These are phyloP conservation scores for Protodeltote pygarga DNA, from an alignment of 2,888 invertebrate genomes.

Conservation along the genomic window DNA sequence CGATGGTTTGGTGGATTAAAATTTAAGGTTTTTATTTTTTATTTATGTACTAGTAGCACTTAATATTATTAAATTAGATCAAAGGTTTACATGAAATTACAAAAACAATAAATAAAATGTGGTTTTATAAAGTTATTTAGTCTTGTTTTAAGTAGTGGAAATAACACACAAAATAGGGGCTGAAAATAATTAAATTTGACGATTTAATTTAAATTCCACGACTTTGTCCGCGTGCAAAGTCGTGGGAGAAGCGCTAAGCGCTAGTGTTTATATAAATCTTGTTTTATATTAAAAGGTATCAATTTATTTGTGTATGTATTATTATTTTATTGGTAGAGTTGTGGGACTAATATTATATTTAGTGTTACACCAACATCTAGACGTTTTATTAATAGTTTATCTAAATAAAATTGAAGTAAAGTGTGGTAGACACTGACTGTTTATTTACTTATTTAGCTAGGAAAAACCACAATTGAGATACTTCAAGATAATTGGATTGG, in stretches of 20 bases:
- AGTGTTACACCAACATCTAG: background rate
- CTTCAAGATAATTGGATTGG: no score
- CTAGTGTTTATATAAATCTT: background rate
- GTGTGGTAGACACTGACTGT: background rate
- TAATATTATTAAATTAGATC: background rate
- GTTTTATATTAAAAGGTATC: background rate
- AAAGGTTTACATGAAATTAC: background rate
- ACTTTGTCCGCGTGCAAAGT: no score
- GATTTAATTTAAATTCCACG: no score
- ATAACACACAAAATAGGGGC: no score
- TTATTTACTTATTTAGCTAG: no score
- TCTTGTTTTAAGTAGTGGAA: no score
- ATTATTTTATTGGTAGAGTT: background rate
- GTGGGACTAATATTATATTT: background rate
- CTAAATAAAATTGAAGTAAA: background rate
- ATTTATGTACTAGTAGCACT: background rate
- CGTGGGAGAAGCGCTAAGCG: no score
- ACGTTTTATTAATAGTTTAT: background rate
- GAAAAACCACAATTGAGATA: no score
- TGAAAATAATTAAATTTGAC: no score
- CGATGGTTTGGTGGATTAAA: background rate
- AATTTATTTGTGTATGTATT: background rate
- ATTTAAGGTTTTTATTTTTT: no score
- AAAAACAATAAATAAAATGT: no score
- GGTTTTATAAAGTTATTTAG: no score